Conservation (phyloP, 1,140 invertebrate genomes). For the Anastrepha obliqua region DNA sequence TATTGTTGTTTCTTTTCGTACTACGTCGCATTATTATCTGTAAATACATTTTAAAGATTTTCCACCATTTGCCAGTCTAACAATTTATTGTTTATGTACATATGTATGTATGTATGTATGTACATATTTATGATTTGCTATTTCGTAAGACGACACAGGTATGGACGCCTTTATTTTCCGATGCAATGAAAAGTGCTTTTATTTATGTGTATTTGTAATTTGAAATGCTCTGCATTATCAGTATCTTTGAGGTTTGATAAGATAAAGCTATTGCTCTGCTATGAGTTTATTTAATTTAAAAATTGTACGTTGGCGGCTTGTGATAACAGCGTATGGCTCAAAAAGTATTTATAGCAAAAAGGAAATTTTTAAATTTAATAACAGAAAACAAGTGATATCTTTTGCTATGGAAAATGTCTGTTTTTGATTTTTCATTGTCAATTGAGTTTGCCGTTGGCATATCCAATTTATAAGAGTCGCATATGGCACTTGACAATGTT, state of each 20-base stretch:
- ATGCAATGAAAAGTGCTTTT: not conserved
- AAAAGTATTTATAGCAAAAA: not conserved
- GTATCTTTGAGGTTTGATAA: not conserved
- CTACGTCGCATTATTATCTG: not conserved
- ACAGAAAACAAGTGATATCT: not conserved
- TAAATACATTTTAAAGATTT: not conserved
- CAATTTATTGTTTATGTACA: not conserved
- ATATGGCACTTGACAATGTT: not conserved
- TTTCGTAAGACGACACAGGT: too few species aligned
- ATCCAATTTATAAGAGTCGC: not conserved
- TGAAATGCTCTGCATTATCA: slow-evolving; percentile 5
- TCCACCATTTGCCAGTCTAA: not conserved
- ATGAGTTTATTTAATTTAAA: slow-evolving; percentile 34
- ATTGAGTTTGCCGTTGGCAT: not conserved
- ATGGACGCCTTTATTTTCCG: not conserved
- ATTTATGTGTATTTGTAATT: not conserved
- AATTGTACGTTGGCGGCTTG: not conserved
- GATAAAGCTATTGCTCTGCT: slow-evolving; percentile 21
- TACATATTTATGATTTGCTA: not conserved
- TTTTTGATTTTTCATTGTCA: not conserved
- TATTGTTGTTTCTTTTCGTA: not conserved
- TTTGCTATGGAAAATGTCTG: slow-evolving; percentile 11
- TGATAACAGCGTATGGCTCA: not conserved
- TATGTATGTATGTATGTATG: not conserved
- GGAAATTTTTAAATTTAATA: not conserved